phyloP scores from a whole-genome alignment of 92 coral and sea anemone genomes.

The Epizoanthus fatuus region DNA sequence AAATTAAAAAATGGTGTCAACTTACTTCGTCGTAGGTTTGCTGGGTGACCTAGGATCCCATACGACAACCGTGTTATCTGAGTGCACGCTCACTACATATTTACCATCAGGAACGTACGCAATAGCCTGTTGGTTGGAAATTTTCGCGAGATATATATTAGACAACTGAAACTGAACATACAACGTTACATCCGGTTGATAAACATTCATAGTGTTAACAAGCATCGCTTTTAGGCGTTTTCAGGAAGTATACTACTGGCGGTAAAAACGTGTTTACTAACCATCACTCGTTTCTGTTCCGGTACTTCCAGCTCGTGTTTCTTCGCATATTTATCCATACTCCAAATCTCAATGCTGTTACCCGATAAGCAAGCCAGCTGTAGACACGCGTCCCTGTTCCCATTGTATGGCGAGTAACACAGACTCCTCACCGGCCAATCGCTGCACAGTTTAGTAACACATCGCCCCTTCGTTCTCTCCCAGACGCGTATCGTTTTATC shows the following conservation, averaged over 20 bases:
- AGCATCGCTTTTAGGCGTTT: no score
- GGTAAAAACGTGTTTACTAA: background rate
- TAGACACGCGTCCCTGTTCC: conserved; percentile 24
- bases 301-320: conserved; percentile 4
- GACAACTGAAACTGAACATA: no score
- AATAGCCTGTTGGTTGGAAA: conserved; percentile 59
- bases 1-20: background rate
- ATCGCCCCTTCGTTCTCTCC: conserved; percentile 72
- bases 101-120: conserved; percentile 84
- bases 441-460: conserved; percentile 49
- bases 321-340: conserved; percentile 48
- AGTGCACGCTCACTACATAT: conserved; percentile 75
- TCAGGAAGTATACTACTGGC: no score
- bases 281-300: conserved; percentile 45
- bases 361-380: conserved; percentile 80
- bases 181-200: no score
- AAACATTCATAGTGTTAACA: no score
- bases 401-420: conserved; percentile 75
- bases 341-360: conserved; percentile 83
- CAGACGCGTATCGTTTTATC: conserved; percentile 89
- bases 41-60: conserved; percentile 63
- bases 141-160: background rate
- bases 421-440: conserved; percentile 74
- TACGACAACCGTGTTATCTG: conserved; percentile 67
- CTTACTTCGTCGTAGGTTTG: conserved; percentile 32